Base-by-base conservation (phyloP, 2,113 vertebrate genomes). In the Brienomyrus brachyistius region DNA sequence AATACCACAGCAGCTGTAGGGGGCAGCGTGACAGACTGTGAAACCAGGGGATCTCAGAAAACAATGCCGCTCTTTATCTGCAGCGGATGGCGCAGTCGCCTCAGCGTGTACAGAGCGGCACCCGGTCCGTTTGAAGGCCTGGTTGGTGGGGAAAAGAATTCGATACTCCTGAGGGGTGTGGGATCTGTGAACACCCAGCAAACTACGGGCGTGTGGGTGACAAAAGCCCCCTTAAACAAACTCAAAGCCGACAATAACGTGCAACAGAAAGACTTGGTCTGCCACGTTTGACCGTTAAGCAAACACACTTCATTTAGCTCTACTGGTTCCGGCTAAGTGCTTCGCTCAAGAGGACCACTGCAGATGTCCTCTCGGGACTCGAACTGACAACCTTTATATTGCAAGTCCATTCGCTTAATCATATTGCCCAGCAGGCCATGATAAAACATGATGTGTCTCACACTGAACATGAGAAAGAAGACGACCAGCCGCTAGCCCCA, bases 11-110 rank as follows among this genome's bases (percentile, higher is more conserved):
- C 93, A 93, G 93, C 92, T 93, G 85, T 54, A 35, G 90, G 35
- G 86, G 91, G 89, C 51, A 90, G n/a, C 87, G 90, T 70, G 87
- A 92, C 91, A 91, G 91, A 89, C 59, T 90, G 89, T 88, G 90
- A 93, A 94, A 90, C 93, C 91, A 91, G 90, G 92, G 91, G 80
- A 83, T 82, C 91, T 88, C 86, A 88, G 35, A 92, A 93, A 94
- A 94, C 92, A 95, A 93, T 90, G 83, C 83, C 74, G 47, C 31
- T 85, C 91, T 93, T 93, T 95, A 92, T 94, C 89, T 91, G 45
- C 86, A 91, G 89, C 89, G 87, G 45, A 47, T 90, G 89, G 87
- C 59, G 66, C 88, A 45, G 87, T 50, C 62, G n/a, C 47, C 87
- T 89, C 70, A 47, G 87, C 86, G 51, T 15, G 82, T 74, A 86